These are phyloP conservation scores for Castor canadensis DNA, from an alignment of 2,113 vertebrate species.

Conservation along the genomic window DNA sequence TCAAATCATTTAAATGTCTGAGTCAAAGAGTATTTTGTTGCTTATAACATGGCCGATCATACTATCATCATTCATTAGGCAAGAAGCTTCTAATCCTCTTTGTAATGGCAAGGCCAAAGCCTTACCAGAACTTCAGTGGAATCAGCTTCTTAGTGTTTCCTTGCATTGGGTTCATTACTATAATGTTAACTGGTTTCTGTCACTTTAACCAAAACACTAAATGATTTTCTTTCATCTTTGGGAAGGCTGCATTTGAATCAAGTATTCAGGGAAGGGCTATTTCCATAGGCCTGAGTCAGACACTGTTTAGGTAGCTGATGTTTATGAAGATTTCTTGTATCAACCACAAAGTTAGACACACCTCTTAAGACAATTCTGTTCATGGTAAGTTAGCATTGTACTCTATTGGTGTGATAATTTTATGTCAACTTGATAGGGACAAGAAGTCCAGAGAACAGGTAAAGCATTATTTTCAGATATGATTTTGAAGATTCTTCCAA, in stretches of 20 bases:
- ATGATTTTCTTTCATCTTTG: not conserved
- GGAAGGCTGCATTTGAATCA: not conserved
- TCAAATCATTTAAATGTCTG: not conserved
- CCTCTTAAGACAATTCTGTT: not conserved
- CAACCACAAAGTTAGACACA: not conserved
- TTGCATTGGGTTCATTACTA: not conserved
- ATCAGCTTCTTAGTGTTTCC: not conserved
- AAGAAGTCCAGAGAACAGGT: not conserved
- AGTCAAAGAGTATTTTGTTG: not conserved
- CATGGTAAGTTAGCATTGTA: not conserved
- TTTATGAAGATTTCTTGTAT: not conserved
- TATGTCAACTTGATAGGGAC: not conserved
- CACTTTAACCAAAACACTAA: not conserved
- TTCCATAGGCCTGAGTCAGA: not conserved
- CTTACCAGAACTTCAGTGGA: not conserved
- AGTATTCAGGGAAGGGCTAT: not conserved
- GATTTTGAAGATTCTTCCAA: not conserved
- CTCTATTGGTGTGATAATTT: not conserved
- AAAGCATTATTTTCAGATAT: not conserved
- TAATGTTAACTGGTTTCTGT: not conserved
- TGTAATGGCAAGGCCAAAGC: not conserved
- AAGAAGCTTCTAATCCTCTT: not conserved
- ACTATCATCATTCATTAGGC: not conserved
- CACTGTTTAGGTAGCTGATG: not conserved
- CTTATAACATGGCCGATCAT: not conserved